Conservation (phyloP, 2,113 vertebrate genomes). For the Bambusicola thoracicus region DNA sequence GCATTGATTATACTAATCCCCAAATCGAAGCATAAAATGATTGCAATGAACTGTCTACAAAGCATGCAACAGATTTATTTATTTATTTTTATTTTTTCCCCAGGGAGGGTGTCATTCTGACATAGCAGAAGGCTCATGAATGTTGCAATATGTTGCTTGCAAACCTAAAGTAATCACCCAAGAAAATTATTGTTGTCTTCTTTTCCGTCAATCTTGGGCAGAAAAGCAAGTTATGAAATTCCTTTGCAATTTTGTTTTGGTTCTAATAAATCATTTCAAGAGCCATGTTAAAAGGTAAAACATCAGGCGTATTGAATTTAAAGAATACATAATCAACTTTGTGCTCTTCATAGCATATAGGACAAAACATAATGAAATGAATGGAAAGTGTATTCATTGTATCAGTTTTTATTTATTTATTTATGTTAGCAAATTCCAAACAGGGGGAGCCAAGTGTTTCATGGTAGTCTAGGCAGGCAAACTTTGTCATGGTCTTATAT, state of each 20-base stretch:
- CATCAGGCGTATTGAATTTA: neutral
- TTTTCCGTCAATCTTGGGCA: conserved; percentile 28
- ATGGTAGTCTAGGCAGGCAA: neutral
- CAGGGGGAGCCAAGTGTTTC: neutral
- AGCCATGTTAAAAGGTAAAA: conserved; percentile 27
- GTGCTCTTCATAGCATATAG: neutral
- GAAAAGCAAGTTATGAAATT: conserved; percentile 41
- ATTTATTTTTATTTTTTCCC: neutral
- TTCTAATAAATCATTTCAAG: conserved; percentile 48
- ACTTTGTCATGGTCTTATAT: neutral
- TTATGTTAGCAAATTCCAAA: neutral
- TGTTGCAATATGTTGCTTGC: neutral
- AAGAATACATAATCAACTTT: neutral
- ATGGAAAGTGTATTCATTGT: neutral
- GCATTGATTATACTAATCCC: neutral
- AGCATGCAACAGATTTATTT: neutral
- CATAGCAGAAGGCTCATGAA: conserved; percentile 3
- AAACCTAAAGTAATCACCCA: conserved; percentile 22
- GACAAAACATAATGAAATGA: neutral
- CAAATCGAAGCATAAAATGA: neutral
- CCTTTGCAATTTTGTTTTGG: conserved; percentile 20
- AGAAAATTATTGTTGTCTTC: conserved; percentile 55
- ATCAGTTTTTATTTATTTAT: neutral
- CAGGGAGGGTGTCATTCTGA: neutral
- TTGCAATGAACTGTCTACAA: neutral